phyloP scores from a whole-genome alignment of 2,888 invertebrate genomes.

The Cryptophagus acutangulus region DNA sequence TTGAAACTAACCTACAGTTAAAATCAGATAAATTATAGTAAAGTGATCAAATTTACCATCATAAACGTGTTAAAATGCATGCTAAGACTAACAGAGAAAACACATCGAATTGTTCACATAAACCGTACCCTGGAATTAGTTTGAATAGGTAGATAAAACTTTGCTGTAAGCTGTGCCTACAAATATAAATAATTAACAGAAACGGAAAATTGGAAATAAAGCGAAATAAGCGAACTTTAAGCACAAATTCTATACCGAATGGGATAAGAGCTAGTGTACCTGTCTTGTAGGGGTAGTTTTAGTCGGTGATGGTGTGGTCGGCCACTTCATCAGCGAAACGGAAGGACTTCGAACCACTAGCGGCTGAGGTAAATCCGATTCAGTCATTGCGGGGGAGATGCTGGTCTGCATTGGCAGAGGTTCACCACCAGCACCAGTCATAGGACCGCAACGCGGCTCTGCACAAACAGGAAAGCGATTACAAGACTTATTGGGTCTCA shows the following conservation, averaged over 20 bases:
- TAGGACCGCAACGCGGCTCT: conserved; percentile 70
- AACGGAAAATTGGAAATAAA: background rate
- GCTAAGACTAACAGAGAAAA: too few relatives aligned
- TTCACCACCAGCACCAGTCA: conserved; percentile 52
- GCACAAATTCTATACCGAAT: too few relatives aligned
- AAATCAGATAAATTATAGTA: too few relatives aligned
- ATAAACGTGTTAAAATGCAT: too few relatives aligned
- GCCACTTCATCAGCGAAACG: conserved; percentile 57
- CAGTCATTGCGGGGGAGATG: conserved; percentile 53
- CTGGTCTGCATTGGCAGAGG: conserved; percentile 50
- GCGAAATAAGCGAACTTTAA: background rate
- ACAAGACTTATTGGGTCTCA: too few relatives aligned
- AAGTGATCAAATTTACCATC: too few relatives aligned
- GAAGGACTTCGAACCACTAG: conserved; percentile 65
- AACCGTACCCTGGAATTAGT: too few relatives aligned
- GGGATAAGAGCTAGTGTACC: too few relatives aligned
- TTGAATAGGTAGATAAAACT: too few relatives aligned
- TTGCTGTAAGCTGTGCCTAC: too few relatives aligned
- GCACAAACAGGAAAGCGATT: conserved; percentile 26
- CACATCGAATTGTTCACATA: too few relatives aligned
- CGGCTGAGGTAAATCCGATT: conserved; percentile 67
- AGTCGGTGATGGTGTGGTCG: conserved; percentile 47
- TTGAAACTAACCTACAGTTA: conserved; percentile 43
- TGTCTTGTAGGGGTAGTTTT: conserved; percentile 47
- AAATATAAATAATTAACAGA: too few relatives aligned